Evolutionary conservation across 2,888 invertebrate species (phyloP).

Genomic region (Sesia apiformis): DNA sequence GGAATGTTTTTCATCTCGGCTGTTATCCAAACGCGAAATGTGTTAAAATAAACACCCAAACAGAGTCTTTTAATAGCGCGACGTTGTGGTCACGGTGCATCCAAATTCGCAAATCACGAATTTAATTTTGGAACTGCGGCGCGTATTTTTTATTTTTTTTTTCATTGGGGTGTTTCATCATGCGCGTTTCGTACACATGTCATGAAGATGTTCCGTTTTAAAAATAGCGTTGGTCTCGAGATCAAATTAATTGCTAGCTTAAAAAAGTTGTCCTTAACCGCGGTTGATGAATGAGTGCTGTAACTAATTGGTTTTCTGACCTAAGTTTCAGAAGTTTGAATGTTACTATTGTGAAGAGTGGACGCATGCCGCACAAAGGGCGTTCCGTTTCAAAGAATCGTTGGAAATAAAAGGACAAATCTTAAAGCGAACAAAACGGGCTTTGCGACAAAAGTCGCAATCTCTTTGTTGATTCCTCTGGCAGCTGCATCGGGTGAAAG

Average conservation of each 20-base stretch:
- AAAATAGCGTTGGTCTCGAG: conserved; percentile 31
- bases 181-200: conserved; percentile 38
- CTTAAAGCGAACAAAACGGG: conserved; percentile 52
- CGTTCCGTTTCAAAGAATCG: conserved; percentile 57
- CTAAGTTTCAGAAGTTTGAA: conserved; percentile 33
- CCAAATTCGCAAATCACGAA: conserved; percentile 48
- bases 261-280: conserved; percentile 18
- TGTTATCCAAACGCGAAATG: conserved; percentile 68
- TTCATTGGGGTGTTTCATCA: conserved; percentile 27
- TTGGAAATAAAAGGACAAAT: conserved; percentile 48
- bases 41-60: conserved; percentile 72
- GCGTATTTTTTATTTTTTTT: conserved; percentile 59
- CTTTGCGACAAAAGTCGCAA: conserved; percentile 64
- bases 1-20: conserved; percentile 72
- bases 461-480: conserved; percentile 55
- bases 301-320: conserved; percentile 46
- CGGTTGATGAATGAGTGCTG: conserved; percentile 39
- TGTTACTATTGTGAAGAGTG: conserved; percentile 21
- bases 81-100: conserved; percentile 60
- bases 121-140: conserved; percentile 48
- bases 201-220: conserved; percentile 39
- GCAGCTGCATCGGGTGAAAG: conserved; percentile 64
- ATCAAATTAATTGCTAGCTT: conserved; percentile 31
- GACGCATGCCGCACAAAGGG: conserved; percentile 48
- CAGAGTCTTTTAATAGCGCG: conserved; percentile 65